phyloP scores from a whole-genome alignment of 37 sponge, comb jelly and placozoan species.

The Halisarca cf. caerulea region DNA sequence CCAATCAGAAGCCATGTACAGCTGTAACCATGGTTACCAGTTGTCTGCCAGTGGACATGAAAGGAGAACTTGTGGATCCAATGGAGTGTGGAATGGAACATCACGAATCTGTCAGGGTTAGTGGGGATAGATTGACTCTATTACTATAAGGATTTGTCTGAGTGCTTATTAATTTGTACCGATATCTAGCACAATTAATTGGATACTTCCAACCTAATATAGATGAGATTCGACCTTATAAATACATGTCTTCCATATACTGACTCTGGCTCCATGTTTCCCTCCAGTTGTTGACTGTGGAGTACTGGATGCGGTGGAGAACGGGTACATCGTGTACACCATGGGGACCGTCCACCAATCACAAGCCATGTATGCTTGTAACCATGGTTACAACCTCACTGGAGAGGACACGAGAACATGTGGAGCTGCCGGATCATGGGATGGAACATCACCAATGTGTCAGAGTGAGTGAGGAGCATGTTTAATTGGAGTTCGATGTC shows the following conservation, averaged over 20 bases:
- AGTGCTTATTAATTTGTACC: too few relatives aligned
- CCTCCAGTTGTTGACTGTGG: background rate
- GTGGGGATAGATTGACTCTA: too few relatives aligned
- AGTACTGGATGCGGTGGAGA: background rate
- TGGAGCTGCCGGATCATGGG: background rate
- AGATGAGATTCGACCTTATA: too few relatives aligned
- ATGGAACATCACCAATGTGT: background rate
- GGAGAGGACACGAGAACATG: background rate
- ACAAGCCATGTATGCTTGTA: background rate
- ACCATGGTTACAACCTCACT: background rate
- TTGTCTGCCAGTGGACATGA: background rate
- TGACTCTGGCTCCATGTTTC: too few relatives aligned
- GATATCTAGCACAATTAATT: too few relatives aligned
- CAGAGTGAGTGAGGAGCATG: background rate
- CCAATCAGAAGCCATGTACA: background rate
- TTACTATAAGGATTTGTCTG: too few relatives aligned
- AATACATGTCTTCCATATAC: too few relatives aligned
- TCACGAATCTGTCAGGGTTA: background rate
- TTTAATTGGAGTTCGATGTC: too few relatives aligned
- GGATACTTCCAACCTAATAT: too few relatives aligned
- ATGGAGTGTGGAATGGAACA: background rate
- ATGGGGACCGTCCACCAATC: background rate
- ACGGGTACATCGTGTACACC: slow-evolving; percentile 9
- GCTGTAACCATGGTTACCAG: background rate
- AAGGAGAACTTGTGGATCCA: background rate